Percentiles rank a stretch among this genome's conserved stretches.
These are phyloP conservation scores for Natator depressus DNA, from an alignment of 2,113 vertebrate genomes.

Conservation along the genomic window DNA sequence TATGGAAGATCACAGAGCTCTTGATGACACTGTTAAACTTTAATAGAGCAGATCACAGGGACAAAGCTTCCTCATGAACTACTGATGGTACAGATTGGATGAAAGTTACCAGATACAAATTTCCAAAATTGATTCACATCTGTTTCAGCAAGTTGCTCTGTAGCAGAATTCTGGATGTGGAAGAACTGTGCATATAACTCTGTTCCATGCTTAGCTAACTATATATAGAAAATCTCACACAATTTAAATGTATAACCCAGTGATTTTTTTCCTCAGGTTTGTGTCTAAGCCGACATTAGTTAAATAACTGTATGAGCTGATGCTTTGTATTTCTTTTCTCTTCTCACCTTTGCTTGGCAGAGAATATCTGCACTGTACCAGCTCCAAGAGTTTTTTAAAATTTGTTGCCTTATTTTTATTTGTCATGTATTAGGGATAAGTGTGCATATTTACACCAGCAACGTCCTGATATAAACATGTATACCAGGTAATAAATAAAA, in stretches of 20 bases:
- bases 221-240: background rate
- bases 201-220: background rate
- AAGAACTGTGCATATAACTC: background rate
- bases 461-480: background rate
- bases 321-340: background rate
- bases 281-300: background rate
- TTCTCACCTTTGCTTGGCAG: background rate
- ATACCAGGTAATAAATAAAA: background rate
- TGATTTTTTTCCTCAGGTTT: background rate
- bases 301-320: background rate
- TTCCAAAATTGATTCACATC: background rate
- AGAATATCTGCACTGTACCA: background rate
- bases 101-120: background rate
- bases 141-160: background rate
- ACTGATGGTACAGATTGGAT: background rate
- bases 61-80: background rate
- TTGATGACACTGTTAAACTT: conserved; percentile 6
- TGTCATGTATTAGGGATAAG: background rate
- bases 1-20: background rate
- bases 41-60: background rate
- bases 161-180: background rate
- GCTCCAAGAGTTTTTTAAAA: background rate
- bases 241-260: background rate
- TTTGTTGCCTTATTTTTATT: background rate
- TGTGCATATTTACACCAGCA: background rate